Conservation (phyloP, 1,140 invertebrate genomes). For the Meloidogyne hapla region DNA sequence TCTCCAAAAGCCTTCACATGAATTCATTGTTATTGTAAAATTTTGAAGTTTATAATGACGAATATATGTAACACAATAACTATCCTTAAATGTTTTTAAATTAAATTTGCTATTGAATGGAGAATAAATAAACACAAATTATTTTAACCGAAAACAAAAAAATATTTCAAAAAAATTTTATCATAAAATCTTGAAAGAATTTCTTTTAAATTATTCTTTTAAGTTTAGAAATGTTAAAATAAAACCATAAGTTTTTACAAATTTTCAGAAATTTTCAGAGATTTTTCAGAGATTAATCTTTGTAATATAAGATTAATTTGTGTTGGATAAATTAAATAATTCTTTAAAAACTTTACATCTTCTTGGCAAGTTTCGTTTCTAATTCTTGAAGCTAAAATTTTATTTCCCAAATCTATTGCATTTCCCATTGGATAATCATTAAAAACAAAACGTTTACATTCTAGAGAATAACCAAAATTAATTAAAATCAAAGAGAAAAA, state of each 20-base stretch:
- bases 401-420: background rate
- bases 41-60: background rate
- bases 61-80: slow-evolving; percentile 6
- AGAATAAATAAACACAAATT: no score
- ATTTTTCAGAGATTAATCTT: no score
- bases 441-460: background rate
- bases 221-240: no score
- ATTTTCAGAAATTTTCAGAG: no score
- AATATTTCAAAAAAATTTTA: no score
- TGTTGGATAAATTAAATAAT: no score
- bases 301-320: no score
- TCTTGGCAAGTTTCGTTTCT: background rate
- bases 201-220: no score
- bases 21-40: background rate
- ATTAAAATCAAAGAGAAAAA: background rate
- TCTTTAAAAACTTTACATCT: background rate
- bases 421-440: background rate
- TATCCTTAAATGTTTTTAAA: background rate
- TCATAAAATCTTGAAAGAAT: no score
- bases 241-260: no score
- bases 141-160: no score
- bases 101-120: no score
- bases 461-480: background rate
- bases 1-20: background rate
- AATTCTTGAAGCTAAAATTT: background rate